Evolutionary conservation across 2,113 vertebrate species (phyloP), one percentile per base, ranked within the genome.

Genomic region (Argyrosomus japonicus): DNA sequence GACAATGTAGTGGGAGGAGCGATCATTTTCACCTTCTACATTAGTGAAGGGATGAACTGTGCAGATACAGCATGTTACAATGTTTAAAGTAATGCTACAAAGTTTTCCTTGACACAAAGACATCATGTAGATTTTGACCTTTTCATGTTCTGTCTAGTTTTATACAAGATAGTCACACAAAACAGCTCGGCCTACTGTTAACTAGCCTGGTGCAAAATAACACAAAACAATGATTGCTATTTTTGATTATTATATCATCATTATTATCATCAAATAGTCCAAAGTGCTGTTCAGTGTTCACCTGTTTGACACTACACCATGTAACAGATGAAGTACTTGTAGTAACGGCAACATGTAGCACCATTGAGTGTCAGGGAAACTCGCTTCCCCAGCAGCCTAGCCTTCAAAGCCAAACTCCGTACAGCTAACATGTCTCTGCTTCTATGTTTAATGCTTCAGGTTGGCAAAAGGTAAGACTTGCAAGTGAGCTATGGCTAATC

Each of bases 331-430:
- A 48, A 69, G 68, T 17, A n/a, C 62, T 19, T 79, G 75, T 77
- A 81, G 72, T 69, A 54, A 65, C 51, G 23, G 62, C 67, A 81
- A 75, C 74, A 81, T 54, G 75, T 81, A 85, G 83, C 87, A 89
- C 70, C 89, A 83, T 58, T 58, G 54, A 71, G 53, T 50, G 68
- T 71, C 1, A 18, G 62, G 25, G 21, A 25, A 27, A 68, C 13
- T 36, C 29, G 15, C 58, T 29, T 64, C 73, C 67, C 50, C 36
- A 23, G 19, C n/a, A n/a, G 58, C 25, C 25, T 11, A 5, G 56
- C 68, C 45, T 73, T 61, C 65, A 29, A 62, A 63, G 50, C 56
- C 58, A 21, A 69, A 40, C 45, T 56, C 47, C 29, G 65, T 67
- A 60, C 75, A 43, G 4, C 67, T 71, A 61, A 58, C 21, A 32